Base-by-base conservation (phyloP, 2,797 vertebrate species). In the Leptoclinus maculatus region DNA sequence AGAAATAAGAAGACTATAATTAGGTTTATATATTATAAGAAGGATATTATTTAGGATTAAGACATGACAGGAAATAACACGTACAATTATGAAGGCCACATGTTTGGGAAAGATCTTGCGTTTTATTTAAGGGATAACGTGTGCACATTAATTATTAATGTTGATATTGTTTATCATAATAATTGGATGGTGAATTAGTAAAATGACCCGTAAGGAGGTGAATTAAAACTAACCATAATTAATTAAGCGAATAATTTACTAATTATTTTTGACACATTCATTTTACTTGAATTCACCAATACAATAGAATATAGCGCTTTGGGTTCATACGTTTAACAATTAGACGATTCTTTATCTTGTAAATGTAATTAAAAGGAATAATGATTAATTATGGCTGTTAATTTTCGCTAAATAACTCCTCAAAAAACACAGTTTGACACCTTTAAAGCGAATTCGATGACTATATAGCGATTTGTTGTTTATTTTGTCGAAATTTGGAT, bases 391-490 rank as follows among this genome's bases (percentile, higher is more conserved):
- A 2, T 58, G 27, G 4, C 19, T 64, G 4, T 57, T 49, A 3
- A 5, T 57, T 14, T 27, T 36, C 5, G 1, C 25, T 51, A 5
- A n/a, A 38, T 47, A 8, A 29, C 43, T 54, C 7, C 1, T 59
- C 9, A 19, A 38, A 69, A 56, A n/a, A 27, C 34, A 51, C 0
- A 0, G 1, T 23, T 29, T 27, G 38, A 39, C 14, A 7, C 7
- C 0, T 7, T 8, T 39, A 5, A 69, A 74, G 11, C 6, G 43
- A 25, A 32, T 36, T 71, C 19, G 6, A 49, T 38, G 27, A 32
- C 4, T 63, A 43, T 17, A 16, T 1, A 12, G 0, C 0, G 23
- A 39, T 78, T 76, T 79, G 9, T 76, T 47, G 80, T 79, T 77
- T 23, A n/a, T 51, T 51, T 10, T n/a, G 1, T 19, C 3, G 4